Evolutionary conservation across 2,113 vertebrate genomes (phyloP).

Genomic region (Ailurus styani): DNA sequence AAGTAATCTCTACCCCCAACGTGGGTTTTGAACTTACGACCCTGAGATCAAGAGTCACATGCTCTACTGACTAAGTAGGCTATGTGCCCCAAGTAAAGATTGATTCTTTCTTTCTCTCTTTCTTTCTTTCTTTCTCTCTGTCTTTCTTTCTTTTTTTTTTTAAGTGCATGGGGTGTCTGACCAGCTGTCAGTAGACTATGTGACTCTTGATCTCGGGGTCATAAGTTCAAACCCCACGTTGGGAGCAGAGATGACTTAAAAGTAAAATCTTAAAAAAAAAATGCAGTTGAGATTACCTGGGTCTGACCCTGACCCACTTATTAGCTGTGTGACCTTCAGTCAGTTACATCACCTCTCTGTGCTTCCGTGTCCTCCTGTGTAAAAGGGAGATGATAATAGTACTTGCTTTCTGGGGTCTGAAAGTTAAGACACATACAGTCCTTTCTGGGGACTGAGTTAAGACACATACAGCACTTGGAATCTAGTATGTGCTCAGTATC

Average conservation of each 20-base stretch:
- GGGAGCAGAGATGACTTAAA: neutral
- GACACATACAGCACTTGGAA: neutral
- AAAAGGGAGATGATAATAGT: neutral
- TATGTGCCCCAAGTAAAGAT: neutral
- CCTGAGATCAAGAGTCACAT: neutral
- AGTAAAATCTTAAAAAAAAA: neutral
- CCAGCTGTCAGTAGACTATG: neutral
- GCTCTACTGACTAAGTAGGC: too few relatives aligned
- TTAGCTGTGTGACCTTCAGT: neutral
- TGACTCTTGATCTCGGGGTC: neutral
- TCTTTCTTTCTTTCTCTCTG: too few relatives aligned
- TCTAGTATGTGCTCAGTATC: accelerated
- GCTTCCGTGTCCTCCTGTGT: neutral
- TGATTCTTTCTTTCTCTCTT: too few relatives aligned
- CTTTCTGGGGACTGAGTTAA: neutral
- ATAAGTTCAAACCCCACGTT: neutral
- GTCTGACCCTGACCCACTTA: accelerated
- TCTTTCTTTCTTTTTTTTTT: too few relatives aligned
- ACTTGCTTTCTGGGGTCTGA: too few relatives aligned
- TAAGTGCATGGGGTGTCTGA: neutral
- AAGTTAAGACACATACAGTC: neutral
- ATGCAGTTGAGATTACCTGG: neutral
- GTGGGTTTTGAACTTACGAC: neutral
- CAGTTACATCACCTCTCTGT: neutral
- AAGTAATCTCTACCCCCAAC: neutral